Evolutionary conservation across 2,888 invertebrate species (phyloP).

Genomic region (Caenorhabditis becei): DNA sequence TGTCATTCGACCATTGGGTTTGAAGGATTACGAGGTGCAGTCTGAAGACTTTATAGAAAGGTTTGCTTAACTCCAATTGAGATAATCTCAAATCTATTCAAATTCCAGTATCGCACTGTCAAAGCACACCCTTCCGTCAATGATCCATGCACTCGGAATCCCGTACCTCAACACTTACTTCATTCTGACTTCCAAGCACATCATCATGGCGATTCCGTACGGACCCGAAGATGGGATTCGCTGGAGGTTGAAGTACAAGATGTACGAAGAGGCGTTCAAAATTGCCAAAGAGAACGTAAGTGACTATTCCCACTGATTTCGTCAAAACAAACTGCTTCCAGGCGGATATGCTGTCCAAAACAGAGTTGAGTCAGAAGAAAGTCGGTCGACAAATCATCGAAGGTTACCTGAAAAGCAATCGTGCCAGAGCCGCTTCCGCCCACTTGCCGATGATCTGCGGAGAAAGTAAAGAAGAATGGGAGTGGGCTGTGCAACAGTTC

Average conservation of each 20-base stretch:
- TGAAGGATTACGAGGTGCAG: slow-evolving; percentile 63
- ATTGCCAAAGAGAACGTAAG: slow-evolving; percentile 70
- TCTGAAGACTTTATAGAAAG: slow-evolving; percentile 63
- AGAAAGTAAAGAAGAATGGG: slow-evolving; percentile 78
- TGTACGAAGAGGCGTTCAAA: slow-evolving; percentile 74
- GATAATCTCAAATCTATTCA: not conserved
- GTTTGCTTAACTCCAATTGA: slow-evolving; percentile 30
- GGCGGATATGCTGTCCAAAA: slow-evolving; percentile 54
- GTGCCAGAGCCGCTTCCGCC: slow-evolving; percentile 66
- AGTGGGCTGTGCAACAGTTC: slow-evolving; percentile 77
- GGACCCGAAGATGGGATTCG: slow-evolving; percentile 75
- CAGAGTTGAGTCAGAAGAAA: slow-evolving; percentile 52
- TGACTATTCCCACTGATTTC: not conserved
- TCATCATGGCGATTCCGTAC: slow-evolving; percentile 79
- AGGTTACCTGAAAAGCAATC: slow-evolving; percentile 64
- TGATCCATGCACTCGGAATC: slow-evolving; percentile 63
- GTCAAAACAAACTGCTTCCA: slow-evolving; percentile 17
- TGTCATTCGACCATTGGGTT: slow-evolving; percentile 61
- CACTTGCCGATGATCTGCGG: slow-evolving; percentile 68
- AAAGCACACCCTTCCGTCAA: slow-evolving; percentile 58
- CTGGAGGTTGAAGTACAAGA: slow-evolving; percentile 79
- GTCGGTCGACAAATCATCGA: slow-evolving; percentile 74
- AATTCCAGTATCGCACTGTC: slow-evolving; percentile 54
- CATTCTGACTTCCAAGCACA: slow-evolving; percentile 70
- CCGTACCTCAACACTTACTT: slow-evolving; percentile 76